Evolutionary conservation across 2,888 invertebrate species (phyloP).

Genomic region (Andrena dorsata): DNA sequence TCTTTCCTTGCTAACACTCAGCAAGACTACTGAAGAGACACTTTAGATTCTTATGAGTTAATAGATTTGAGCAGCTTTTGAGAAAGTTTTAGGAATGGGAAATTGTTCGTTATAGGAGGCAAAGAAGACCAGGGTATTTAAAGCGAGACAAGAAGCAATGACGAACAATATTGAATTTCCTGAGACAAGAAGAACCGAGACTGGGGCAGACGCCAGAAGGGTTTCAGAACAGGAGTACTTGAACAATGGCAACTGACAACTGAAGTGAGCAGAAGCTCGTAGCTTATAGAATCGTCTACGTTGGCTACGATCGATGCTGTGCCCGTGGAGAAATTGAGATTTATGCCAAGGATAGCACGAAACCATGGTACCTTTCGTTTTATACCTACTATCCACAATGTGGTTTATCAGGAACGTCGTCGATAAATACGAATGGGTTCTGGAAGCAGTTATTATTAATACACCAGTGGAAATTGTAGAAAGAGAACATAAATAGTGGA

Average conservation of each 20-base stretch:
- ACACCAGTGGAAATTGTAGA: no score
- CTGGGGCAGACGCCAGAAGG: conserved; percentile 10
- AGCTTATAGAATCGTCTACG: conserved; percentile 32
- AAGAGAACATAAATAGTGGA: no score
- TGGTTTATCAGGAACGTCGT: conserved; percentile 27
- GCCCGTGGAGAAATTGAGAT: conserved; percentile 62
- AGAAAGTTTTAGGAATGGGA: no score
- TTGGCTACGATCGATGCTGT: conserved; percentile 37
- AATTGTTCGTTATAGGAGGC: no score
- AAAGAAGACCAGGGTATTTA: no score
- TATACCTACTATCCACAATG: conserved; percentile 26
- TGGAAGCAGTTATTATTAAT: conserved; percentile 35
- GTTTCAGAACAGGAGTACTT: conserved; percentile 15
- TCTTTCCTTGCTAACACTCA: no score
- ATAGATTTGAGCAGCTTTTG: no score
- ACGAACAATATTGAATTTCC: conserved; percentile 36
- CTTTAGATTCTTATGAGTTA: no score
- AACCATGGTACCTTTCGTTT: conserved; percentile 41
- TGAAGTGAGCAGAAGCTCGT: conserved; percentile 23
- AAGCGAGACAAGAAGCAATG: conserved; percentile 6
- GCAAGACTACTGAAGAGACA: no score
- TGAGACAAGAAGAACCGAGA: conserved; percentile 1
- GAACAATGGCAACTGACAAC: conserved; percentile 56
- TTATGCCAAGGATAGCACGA: conserved; percentile 52
- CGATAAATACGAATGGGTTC: conserved; percentile 14